These are phyloP conservation scores for Trichonephila clavipes DNA, from an alignment of 1,140 invertebrate genomes.

Conservation along the genomic window DNA sequence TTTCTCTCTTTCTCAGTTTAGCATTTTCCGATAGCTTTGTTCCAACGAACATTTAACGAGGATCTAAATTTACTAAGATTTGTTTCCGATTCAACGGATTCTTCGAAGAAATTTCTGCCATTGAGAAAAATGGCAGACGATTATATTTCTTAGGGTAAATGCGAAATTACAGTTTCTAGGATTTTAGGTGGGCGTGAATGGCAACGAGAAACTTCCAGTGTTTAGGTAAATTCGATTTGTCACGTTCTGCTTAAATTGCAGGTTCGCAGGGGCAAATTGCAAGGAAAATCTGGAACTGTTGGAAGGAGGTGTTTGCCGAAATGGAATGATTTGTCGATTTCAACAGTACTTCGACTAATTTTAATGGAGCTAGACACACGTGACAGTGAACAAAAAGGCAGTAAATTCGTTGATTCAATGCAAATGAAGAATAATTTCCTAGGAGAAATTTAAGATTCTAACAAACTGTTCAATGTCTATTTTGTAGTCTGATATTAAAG, in stretches of 20 bases:
- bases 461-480: too few species aligned
- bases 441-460: too few species aligned
- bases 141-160: constrained; percentile 38
- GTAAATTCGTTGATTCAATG: too few species aligned
- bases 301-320: constrained; percentile 10
- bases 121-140: constrained; percentile 37
- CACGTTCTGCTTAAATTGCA: constrained; percentile 22
- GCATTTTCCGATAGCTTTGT: constrained; percentile 37
- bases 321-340: constrained; percentile 29
- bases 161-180: constrained; percentile 15
- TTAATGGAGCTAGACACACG: background rate
- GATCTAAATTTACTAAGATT: constrained; percentile 16
- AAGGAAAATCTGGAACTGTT: background rate
- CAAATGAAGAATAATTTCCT: too few species aligned
- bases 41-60: constrained; percentile 18
- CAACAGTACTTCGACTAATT: background rate
- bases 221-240: constrained; percentile 41
- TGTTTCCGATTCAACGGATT: constrained; percentile 20
- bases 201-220: constrained; percentile 19
- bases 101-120: constrained; percentile 2
- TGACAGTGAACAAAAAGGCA: background rate
- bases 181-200: constrained; percentile 29
- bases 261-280: background rate
- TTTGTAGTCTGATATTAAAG: too few species aligned
- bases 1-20: background rate